phyloP scores from a whole-genome alignment of 2,113 vertebrate species.

The Callipepla squamata region DNA sequence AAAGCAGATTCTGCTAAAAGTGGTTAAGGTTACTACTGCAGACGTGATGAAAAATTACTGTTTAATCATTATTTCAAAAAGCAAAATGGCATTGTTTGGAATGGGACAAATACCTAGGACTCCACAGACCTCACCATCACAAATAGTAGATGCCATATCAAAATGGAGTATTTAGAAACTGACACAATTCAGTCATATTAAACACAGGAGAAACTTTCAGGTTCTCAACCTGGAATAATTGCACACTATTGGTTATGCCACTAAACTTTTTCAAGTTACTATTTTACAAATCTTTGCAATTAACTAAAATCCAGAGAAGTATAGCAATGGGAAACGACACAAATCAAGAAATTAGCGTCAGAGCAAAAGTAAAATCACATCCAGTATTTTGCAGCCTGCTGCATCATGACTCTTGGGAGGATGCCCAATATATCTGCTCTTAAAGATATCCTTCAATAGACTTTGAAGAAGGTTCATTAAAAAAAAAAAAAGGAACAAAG shows the following conservation, averaged over 20 bases:
- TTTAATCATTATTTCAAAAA: not conserved
- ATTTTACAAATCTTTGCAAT: not conserved
- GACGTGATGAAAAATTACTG: not conserved
- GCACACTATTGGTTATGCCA: not conserved
- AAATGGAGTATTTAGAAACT: not conserved
- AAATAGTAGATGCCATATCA: not conserved
- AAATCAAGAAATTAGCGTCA: not conserved
- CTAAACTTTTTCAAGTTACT: not conserved
- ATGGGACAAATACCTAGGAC: not conserved
- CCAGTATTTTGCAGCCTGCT: not conserved
- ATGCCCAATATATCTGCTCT: not conserved
- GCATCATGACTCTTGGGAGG: not conserved
- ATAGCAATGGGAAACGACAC: not conserved
- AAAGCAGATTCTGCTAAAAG: not conserved
- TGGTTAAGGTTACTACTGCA: not conserved
- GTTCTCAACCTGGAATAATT: not conserved
- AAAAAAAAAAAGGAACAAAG: not conserved
- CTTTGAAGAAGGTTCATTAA: not conserved
- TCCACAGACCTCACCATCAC: not conserved
- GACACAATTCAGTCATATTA: not conserved
- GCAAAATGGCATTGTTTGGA: not conserved
- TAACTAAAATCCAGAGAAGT: not conserved
- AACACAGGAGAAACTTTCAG: not conserved
- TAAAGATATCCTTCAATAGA: not conserved
- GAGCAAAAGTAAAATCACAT: not conserved